phyloP scores from a whole-genome alignment of 1,140 invertebrate species.

The Nylanderia fulva region DNA sequence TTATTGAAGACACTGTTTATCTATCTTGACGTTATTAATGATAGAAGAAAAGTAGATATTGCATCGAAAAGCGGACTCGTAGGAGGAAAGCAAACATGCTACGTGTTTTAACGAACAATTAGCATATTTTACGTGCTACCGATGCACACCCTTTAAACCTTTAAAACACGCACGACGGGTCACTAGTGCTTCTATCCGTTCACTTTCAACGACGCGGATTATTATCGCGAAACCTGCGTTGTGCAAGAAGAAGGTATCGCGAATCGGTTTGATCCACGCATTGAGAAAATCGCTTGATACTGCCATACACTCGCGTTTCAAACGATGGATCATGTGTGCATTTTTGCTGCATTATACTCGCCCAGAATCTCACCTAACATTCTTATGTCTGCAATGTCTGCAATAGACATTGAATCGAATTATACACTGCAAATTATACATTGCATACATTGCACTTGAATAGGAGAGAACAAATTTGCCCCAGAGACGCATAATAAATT shows the following conservation, averaged over 20 bases:
- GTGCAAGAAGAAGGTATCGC: constrained; percentile 73
- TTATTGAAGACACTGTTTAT: not conserved
- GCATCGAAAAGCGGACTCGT: not conserved
- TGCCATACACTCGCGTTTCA: not conserved
- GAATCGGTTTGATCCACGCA: constrained; percentile 48
- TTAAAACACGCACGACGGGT: constrained; percentile 29
- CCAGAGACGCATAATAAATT: too few relatives aligned
- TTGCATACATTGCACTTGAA: not conserved
- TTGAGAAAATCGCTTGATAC: not conserved
- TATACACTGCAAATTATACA: constrained; percentile 13
- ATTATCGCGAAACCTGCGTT: constrained; percentile 65
- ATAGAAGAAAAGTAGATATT: not conserved
- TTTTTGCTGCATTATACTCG: not conserved
- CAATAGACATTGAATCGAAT: not conserved
- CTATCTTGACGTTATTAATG: not conserved
- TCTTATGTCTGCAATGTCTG: not conserved
- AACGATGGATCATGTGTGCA: constrained; percentile 27
- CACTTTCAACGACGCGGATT: constrained; percentile 77
- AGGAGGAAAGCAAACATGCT: constrained; percentile 8
- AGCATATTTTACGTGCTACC: constrained; percentile 29
- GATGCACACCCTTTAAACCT: constrained; percentile 61
- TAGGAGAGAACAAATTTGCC: too few relatives aligned
- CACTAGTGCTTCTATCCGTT: constrained; percentile 60
- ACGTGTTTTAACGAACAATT: not conserved
- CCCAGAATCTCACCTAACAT: not conserved